phyloP scores from a whole-genome alignment of 2,797 vertebrate genomes.

The Poeciliopsis presidionis region DNA sequence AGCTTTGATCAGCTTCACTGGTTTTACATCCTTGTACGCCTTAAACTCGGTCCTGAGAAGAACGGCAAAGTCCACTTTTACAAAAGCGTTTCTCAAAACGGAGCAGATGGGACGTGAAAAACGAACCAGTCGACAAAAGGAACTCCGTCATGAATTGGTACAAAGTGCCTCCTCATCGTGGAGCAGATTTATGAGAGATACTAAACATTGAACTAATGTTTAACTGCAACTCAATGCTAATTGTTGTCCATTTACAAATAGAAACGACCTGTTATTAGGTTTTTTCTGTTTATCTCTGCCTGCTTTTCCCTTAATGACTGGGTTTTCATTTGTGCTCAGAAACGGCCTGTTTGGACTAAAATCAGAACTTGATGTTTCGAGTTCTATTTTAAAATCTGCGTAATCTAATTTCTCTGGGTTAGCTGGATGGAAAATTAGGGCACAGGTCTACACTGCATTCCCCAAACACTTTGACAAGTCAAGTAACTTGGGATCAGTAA shows the following conservation, averaged over 20 bases:
- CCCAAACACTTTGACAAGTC: not conserved
- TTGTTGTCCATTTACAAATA: not conserved
- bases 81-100: not conserved
- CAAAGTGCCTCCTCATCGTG: not conserved
- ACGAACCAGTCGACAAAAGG: not conserved
- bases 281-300: not conserved
- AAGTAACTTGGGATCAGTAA: not conserved
- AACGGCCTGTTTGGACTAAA: not conserved
- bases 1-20: conserved; percentile 90
- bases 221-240: not conserved
- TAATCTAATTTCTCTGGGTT: not conserved
- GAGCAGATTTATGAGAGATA: not conserved
- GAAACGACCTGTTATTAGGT: not conserved
- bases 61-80: not conserved
- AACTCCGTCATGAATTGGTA: not conserved
- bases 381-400: not conserved
- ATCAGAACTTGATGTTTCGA: not conserved
- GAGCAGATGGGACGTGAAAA: not conserved
- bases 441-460: no score
- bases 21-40: conserved; percentile 92
- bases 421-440: not conserved
- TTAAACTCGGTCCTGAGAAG: conserved; percentile 92
- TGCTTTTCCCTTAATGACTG: not conserved
- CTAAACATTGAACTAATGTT: not conserved
- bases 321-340: not conserved